Conservation (phyloP, 1,140 invertebrate species). For the Atta cephalotes region DNA sequence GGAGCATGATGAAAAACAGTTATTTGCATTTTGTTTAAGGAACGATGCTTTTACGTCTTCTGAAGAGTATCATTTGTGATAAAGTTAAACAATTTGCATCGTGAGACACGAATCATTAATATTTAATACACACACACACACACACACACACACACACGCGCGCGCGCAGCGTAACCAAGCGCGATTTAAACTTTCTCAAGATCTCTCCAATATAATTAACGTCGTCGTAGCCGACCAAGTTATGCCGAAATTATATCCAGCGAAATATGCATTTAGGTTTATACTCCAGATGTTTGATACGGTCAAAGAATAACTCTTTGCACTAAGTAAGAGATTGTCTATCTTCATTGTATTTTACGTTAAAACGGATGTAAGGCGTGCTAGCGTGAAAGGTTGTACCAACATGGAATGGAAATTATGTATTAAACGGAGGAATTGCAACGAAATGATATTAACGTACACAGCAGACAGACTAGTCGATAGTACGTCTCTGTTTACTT, state of each 20-base stretch:
- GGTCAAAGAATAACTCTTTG: constrained; percentile 54
- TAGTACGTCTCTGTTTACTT: constrained; percentile 47
- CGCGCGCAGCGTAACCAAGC: neutral
- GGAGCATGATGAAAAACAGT: neutral
- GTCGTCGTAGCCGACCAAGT: constrained; percentile 3
- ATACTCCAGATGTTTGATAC: constrained; percentile 26
- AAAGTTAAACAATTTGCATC: neutral
- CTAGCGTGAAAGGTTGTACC: neutral
- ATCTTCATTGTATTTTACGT: constrained; percentile 42
- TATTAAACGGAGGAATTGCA: constrained; percentile 4
- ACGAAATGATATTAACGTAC: constrained; percentile 31
- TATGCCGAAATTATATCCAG: constrained; percentile 29
- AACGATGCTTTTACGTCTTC: neutral
- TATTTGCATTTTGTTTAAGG: neutral
- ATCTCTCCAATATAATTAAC: constrained; percentile 33
- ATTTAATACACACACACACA: constrained; percentile 19
- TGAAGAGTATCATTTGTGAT: neutral
- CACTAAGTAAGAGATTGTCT: constrained; percentile 57
- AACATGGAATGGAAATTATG: constrained; percentile 15
- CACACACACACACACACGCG: no score
- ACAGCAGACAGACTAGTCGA: constrained; percentile 28
- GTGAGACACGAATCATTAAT: constrained; percentile 21
- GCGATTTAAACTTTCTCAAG: constrained; percentile 7
- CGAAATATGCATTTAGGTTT: constrained; percentile 48
- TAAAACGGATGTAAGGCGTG: constrained; percentile 43